These are phyloP conservation scores for Tinamus major DNA, from an alignment of 2,797 vertebrate genomes.

Conservation along the genomic window DNA sequence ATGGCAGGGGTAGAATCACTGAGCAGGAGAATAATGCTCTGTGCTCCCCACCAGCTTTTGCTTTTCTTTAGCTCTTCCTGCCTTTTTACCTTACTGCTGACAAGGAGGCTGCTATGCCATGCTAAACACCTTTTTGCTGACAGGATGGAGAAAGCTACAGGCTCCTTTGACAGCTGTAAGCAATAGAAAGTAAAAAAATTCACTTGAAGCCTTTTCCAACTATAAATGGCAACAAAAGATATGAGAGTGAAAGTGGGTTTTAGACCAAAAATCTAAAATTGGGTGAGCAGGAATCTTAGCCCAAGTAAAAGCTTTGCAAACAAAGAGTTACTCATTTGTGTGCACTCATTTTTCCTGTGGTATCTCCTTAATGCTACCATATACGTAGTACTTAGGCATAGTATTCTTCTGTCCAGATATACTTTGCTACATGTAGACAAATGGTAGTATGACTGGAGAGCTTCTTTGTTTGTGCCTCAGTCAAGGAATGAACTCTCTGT, in stretches of 20 bases:
- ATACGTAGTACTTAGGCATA: background rate
- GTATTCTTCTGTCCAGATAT: background rate
- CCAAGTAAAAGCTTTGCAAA: background rate
- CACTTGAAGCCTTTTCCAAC: slow-evolving; percentile 16
- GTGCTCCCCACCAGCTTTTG: background rate
- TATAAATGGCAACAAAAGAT: slow-evolving; percentile 5
- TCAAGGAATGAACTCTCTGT: background rate
- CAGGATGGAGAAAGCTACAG: slow-evolving; percentile 35
- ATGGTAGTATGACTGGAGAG: background rate
- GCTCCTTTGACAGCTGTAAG: slow-evolving; percentile 56
- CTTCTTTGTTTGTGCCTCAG: background rate
- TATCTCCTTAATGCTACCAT: too few relatives aligned
- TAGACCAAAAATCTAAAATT: background rate
- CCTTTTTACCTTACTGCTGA: background rate
- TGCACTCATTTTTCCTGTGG: background rate
- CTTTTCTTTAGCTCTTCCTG: slow-evolving; percentile 1
- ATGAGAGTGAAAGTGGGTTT: slow-evolving; percentile 17
- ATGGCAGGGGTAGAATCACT: background rate
- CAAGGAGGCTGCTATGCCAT: slow-evolving; percentile 21
- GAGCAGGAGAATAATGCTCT: background rate
- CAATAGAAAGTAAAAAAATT: slow-evolving; percentile 59
- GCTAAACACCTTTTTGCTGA: slow-evolving; percentile 19
- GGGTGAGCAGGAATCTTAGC: background rate
- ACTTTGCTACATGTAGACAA: background rate
- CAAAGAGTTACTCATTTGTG: background rate